phyloP scores from a whole-genome alignment of 2,113 vertebrate species.

The Tauraco erythrolophus region DNA sequence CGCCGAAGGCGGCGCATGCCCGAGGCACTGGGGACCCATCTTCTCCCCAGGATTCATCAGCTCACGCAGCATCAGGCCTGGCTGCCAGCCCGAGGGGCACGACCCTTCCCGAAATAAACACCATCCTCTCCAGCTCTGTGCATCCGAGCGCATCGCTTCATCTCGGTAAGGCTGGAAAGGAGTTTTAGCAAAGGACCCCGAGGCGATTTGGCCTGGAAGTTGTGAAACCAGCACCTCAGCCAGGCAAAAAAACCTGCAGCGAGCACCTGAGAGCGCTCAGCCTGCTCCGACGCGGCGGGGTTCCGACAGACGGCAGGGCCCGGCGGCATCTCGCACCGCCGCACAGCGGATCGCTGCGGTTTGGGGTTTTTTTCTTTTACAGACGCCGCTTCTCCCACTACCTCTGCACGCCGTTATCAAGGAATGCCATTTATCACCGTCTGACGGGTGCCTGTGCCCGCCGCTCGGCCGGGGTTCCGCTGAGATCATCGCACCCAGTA shows the following conservation, averaged over 20 bases:
- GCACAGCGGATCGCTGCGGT: accelerated
- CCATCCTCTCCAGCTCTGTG: background rate
- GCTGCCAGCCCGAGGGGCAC: background rate
- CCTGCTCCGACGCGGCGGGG: background rate
- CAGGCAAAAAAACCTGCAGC: accelerated
- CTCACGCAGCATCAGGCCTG: background rate
- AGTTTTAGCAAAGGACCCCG: background rate
- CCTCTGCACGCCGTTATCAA: background rate
- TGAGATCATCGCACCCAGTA: background rate
- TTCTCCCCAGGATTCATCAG: background rate
- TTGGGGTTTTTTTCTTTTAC: background rate
- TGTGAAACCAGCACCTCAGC: background rate
- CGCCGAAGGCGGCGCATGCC: background rate
- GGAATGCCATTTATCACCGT: background rate
- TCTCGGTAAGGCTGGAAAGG: background rate
- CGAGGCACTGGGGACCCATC: background rate
- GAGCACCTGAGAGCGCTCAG: background rate
- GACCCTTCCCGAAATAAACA: background rate
- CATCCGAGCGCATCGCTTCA: background rate
- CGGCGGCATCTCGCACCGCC: background rate
- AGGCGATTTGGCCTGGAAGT: accelerated
- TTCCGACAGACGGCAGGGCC: background rate
- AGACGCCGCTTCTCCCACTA: accelerated
- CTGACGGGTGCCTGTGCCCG: accelerated
- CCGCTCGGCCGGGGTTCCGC: background rate